Base-by-base conservation (phyloP, 2,113 vertebrate species). In the Carlito syrichta region DNA sequence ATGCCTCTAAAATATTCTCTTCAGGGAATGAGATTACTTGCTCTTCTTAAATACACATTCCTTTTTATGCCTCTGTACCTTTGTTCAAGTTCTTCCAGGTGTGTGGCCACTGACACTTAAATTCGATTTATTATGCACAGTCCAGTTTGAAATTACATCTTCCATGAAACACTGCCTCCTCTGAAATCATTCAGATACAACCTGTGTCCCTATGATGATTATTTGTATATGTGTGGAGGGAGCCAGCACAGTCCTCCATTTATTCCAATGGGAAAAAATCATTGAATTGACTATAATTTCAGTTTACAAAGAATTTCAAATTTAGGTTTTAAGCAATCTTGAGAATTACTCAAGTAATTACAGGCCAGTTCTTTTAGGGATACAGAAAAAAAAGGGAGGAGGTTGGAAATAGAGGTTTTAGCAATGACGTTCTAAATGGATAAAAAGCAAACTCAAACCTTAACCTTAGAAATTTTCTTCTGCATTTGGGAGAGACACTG, bases 1-100 rank as follows among this genome's bases (percentile, higher is more conserved):
- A 89, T 94, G 62, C 54, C 52, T 69, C 73, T 48, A 76, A 94
- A 97, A 92, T 63, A 48, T n/a, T 73, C 35, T 79, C 10, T 48
- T 76, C n/a, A 10, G 35, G 62, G 78, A 95, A 52, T 74, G 43
- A 63, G 40, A 85, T 50, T 27, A 85, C 40, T 68, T 71, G n/a
- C 43, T 60, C 20, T 84, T 95, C 63, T 89, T 90, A 77, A 77
- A 77, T 71, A 68, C 13, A 38, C 9, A 82, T 66, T 78, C n/a
- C 17, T 66, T 50, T 87, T 85, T 52, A 12, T 45, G 68, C 6
- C 9, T n/a, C 52, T 86, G 25, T 38, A 78, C 0, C 48, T 86
- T 54, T 40, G 50, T 50, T 92, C 45, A 27, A 86, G 35, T 50
- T 88, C 86, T 95, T 68, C 76, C 14, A 83, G 43, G 23, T 82